Evolutionary conservation across 2,797 vertebrate species (phyloP).

Genomic region (Gymnothorax reevesii): DNA sequence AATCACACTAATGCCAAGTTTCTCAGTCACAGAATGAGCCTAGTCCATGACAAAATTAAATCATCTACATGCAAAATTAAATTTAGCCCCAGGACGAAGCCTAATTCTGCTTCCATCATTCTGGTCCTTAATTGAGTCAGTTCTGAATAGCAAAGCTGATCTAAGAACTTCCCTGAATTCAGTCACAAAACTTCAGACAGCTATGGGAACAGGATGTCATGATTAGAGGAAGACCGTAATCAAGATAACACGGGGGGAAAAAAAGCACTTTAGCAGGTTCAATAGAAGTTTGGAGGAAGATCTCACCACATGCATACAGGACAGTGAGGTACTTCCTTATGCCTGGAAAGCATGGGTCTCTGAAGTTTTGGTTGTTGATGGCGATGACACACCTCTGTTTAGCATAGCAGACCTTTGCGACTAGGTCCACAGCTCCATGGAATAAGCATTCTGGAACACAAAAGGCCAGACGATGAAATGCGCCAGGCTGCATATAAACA

Average conservation of each 20-base stretch:
- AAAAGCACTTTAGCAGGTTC: neutral
- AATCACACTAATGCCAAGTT: neutral
- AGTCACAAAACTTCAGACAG: neutral
- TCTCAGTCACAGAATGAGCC: too few relatives aligned
- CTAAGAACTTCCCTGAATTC: neutral
- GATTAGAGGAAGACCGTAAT: neutral
- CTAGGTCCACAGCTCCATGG: slow-evolving; percentile 77
- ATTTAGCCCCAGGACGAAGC: too few relatives aligned
- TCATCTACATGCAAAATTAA: too few relatives aligned
- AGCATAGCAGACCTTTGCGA: slow-evolving; percentile 85
- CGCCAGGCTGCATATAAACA: neutral
- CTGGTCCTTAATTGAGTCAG: neutral
- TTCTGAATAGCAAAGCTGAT: neutral
- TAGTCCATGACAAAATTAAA: too few relatives aligned
- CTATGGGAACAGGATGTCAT: neutral
- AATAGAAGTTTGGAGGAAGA: neutral
- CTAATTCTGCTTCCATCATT: too few relatives aligned
- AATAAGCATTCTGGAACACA: slow-evolving; percentile 83
- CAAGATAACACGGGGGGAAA: too few relatives aligned
- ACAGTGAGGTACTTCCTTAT: slow-evolving; percentile 90
- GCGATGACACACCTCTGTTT: slow-evolving; percentile 84
- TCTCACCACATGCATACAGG: slow-evolving; percentile 90
- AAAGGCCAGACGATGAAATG: too few relatives aligned
- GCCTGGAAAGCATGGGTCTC: slow-evolving; percentile 88
- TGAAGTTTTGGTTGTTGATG: slow-evolving; percentile 80